Percentiles rank a stretch among this genome's conserved stretches.
phyloP scores from a whole-genome alignment of 1,140 invertebrate genomes.

The Saccostrea cuccullata region DNA sequence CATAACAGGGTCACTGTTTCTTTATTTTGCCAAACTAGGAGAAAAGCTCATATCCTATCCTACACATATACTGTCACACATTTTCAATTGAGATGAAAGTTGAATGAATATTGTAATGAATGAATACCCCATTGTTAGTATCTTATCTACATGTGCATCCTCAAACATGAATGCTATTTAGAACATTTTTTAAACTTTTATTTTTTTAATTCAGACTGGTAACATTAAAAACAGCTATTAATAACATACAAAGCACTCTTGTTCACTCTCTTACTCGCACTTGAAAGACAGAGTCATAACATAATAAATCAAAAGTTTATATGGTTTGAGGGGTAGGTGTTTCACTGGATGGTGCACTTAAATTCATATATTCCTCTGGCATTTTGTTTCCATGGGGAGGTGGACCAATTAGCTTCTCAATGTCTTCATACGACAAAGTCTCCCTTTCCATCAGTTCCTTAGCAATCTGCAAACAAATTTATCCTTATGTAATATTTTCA shows the following conservation, averaged over 20 bases:
- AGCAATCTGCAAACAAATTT: conserved; percentile 85
- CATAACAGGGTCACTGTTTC: too few relatives aligned
- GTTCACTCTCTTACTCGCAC: not conserved
- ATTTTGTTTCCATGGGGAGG: conserved; percentile 89
- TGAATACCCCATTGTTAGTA: too few relatives aligned
- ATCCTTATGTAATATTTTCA: too few relatives aligned
- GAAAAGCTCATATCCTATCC: too few relatives aligned
- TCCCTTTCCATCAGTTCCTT: conserved; percentile 92
- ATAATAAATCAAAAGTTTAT: not conserved
- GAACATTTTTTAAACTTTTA: not conserved
- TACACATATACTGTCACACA: not conserved
- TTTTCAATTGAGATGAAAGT: not conserved
- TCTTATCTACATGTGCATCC: not conserved
- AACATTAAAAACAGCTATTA: not conserved
- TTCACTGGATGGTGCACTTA: not conserved
- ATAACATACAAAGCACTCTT: not conserved
- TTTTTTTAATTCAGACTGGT: not conserved
- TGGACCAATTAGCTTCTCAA: conserved; percentile 92
- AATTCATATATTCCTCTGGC: conserved; percentile 6
- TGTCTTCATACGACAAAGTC: conserved; percentile 94
- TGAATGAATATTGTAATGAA: too few relatives aligned
- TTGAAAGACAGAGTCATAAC: not conserved
- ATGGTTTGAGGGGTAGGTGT: too few relatives aligned
- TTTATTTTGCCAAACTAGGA: too few relatives aligned
- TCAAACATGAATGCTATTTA: not conserved